Evolutionary conservation across 2,113 vertebrate genomes (phyloP), one percentile per base, ranked within the genome.

Genomic region (Aythya baeri): DNA sequence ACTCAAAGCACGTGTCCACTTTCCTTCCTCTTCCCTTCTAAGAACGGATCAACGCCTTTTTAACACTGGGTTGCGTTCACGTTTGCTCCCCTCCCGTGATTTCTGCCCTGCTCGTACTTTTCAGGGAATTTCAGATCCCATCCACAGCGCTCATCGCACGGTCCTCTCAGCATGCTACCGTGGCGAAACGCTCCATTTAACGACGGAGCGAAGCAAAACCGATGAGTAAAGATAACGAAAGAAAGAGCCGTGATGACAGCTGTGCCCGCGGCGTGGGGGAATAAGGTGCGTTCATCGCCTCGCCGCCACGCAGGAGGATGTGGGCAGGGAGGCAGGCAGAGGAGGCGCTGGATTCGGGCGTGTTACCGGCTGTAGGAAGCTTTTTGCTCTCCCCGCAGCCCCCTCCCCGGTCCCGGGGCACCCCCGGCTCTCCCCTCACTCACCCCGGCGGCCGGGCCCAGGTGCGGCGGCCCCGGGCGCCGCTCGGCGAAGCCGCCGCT

Each of bases 121-220:
- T 66, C 91, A 75, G 21, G 49, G 54, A 79, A 93, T 94, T 74
- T 86, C 86, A 90, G 63, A 80, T 85, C 61, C 61, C 57, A 25
- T 3, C 5, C 54, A 17, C 59, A 4, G 11, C 5, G 34, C 43
- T 50, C 41, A 66, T 32, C 59, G 1, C 1, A 21, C 29, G 34
- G 54, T 55, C 49, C 87, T 86, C 86, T 93, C 22, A 80, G 91
- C 25, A 94, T 21, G 88, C 62, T 70, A 86, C 89, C 52, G 4
- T 13, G 72, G 49, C 38, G 73, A 79, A 95, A 87, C 65, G 70
- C 95, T 41, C 86, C 86, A 77, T 90, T 96, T 94, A 61, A 83
- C 65, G 81, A 86, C 22, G 81, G 89, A 95, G 57, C 8, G 74
- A 95, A 87, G 86, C 52, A 55, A 66, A 94, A 75, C 43, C 14